Base-by-base conservation (phyloP, 2,888 invertebrate species). In the Mystacides longicornis region DNA sequence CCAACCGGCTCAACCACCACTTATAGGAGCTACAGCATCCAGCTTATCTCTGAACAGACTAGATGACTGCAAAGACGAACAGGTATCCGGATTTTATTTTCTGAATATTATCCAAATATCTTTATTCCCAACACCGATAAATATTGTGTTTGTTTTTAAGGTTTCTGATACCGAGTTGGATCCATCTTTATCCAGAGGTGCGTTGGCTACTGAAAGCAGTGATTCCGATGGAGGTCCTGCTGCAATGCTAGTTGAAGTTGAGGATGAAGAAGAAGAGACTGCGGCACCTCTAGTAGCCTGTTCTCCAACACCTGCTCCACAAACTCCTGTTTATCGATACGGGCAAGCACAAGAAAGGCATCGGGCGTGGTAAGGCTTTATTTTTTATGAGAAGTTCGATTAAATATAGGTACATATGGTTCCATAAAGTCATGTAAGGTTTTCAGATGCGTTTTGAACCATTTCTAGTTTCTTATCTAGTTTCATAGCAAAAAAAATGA, bases 191-290 rank as follows among this genome's bases (percentile, higher is more conserved):
- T 2, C 49, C 11, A 31, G 49, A 23, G 50, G 49, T 42, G 49
- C 53, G 43, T 49, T 43, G 2, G 56, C 49, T n/a, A 56, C 57
- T 21, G 67, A 65, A 2, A 69, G 68, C 45, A 69, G 68, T 42
- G 74, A 73, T 9, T 69, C 71, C 7, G 67, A 66, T 1, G 70
- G 78, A 51, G 79, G 82, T 43, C 86, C 88, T 0, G 87, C 86
- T 63, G 89, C 89, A 0, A 80, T 89, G 1, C 80, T 89, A 56
- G 87, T 89, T 0, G 89, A 89, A 66, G 84, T 90, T 2, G 89
- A 89, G 68, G 89, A 87, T 63, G 86, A 87, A 54, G 85, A 87
- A 53, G 82, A 87, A 47, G 89, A 89, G 70, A 88, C 88, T 0
- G 87, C 88, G 1, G 85, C 87, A 5, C 85, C 87, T 0, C 71